Conservation (phyloP, 2,888 invertebrate species). For the Axea sp. region DNA sequence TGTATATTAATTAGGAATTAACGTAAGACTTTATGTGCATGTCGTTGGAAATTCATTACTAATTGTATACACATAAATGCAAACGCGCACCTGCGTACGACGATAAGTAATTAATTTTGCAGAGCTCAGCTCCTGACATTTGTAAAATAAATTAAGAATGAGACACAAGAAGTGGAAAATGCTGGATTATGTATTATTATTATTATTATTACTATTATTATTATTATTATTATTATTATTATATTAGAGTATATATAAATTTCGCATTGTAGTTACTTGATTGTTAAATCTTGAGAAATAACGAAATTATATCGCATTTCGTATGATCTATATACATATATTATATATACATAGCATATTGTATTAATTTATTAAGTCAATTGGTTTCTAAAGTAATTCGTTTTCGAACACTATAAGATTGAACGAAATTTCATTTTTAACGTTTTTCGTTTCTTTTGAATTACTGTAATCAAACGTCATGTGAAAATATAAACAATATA, state of each 20-base stretch:
- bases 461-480: conserved; percentile 41
- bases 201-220: conserved; percentile 42
- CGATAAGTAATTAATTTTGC: conserved; percentile 64
- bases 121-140: conserved; percentile 61
- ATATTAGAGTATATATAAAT: conserved; percentile 51
- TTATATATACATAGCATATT: conserved; percentile 55
- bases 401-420: too few relatives aligned
- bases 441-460: conserved; percentile 13
- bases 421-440: conserved; percentile 11
- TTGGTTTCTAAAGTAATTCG: conserved; percentile 57
- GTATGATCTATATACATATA: conserved; percentile 59
- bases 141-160: conserved; percentile 54
- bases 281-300: conserved; percentile 56
- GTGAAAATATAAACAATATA: conserved; percentile 44
- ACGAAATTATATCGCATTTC: conserved; percentile 58
- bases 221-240: too few relatives aligned
- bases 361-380: too few relatives aligned
- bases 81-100: conserved; percentile 24
- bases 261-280: conserved; percentile 52
- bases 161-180: conserved; percentile 33
- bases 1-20: conserved; percentile 55
- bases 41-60: conserved; percentile 63
- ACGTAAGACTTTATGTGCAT: conserved; percentile 64
- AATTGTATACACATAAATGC: conserved; percentile 52
- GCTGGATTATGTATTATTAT: conserved; percentile 40